Conservation (phyloP, 1,140 invertebrate genomes). For the Sitobion miscanthi region DNA sequence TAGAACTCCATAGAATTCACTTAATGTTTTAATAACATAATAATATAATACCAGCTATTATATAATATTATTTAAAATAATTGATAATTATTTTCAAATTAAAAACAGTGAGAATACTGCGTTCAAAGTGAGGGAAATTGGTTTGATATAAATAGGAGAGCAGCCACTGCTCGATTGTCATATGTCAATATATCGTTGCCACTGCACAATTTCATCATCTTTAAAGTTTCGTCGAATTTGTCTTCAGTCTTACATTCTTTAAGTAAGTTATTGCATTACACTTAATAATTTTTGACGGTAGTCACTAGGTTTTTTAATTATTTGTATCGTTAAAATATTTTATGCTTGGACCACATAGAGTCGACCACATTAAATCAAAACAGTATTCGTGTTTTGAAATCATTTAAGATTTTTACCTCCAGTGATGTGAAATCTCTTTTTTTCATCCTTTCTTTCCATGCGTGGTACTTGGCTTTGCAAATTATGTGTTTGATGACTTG, state of each 20-base stretch:
- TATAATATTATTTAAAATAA: too few species aligned
- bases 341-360: background rate
- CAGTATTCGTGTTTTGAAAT: background rate
- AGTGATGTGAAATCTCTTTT: too few species aligned
- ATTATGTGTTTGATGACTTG: background rate
- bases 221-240: background rate
- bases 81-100: too few species aligned
- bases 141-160: background rate
- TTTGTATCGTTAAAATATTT: background rate
- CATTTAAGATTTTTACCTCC: background rate
- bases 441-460: too few species aligned
- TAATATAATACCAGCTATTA: too few species aligned
- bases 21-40: too few species aligned
- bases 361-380: background rate
- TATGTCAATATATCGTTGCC: background rate
- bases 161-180: background rate
- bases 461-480: too few species aligned
- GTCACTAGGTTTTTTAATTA: background rate
- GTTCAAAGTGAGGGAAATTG: background rate
- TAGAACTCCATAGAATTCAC: too few species aligned
- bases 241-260: background rate
- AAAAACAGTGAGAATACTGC: too few species aligned
- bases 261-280: background rate
- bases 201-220: background rate
- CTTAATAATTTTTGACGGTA: background rate